phyloP scores from a whole-genome alignment of 2,888 invertebrate genomes.

The Merodon equestris region DNA sequence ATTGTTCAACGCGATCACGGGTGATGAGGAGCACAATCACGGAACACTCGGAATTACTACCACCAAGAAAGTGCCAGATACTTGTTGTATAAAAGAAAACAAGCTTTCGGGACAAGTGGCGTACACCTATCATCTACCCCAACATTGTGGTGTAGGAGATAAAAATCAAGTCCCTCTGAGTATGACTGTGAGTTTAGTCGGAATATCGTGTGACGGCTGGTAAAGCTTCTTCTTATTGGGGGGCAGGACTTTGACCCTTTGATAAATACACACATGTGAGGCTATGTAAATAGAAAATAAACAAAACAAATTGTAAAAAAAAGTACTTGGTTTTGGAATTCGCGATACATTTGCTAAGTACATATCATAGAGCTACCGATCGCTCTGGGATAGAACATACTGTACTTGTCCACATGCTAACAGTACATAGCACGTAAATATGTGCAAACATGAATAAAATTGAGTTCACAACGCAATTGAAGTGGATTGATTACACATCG shows the following conservation, averaged over 20 bases:
- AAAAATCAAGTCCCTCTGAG: slow-evolving; percentile 51
- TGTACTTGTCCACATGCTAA: too few relatives aligned
- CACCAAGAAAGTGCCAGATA: too few relatives aligned
- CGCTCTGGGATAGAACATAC: too few relatives aligned
- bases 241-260: slow-evolving; percentile 59
- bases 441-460: slow-evolving; percentile 5
- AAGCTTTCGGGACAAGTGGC: slow-evolving; percentile 37
- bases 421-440: slow-evolving; percentile 19
- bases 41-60: slow-evolving; percentile 18
- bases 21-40: slow-evolving; percentile 25
- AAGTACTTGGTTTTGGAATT: too few relatives aligned
- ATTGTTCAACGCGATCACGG: slow-evolving; percentile 46
- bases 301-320: too few relatives aligned
- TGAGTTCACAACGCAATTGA: slow-evolving; percentile 39
- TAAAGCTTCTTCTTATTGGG: slow-evolving; percentile 18
- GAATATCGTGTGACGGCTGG: background rate
- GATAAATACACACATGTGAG: slow-evolving; percentile 4
- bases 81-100: background rate
- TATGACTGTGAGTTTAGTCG: background rate
- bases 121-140: background rate
- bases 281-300: slow-evolving; percentile 25
- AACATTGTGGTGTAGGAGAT: slow-evolving; percentile 17
- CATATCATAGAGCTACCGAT: too few relatives aligned
- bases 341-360: too few relatives aligned
- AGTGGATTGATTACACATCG: slow-evolving; percentile 12